Percentiles rank a stretch among this genome's conserved stretches.
These are phyloP conservation scores for Cyprinella venusta DNA, from an alignment of 2,797 vertebrate genomes.

Conservation along the genomic window DNA sequence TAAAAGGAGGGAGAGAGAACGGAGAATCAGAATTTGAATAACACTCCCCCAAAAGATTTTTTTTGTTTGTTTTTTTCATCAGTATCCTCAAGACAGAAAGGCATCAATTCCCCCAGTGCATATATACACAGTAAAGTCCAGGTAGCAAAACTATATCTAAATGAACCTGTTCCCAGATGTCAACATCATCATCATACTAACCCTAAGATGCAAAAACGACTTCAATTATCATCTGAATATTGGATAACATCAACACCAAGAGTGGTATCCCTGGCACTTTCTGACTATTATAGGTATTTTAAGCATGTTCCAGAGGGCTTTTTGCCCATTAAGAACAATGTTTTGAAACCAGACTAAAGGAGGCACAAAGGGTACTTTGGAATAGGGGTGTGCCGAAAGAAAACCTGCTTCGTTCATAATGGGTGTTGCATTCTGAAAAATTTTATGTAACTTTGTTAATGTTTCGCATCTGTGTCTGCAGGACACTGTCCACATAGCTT, in stretches of 20 bases:
- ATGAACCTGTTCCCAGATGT: constrained; percentile 72
- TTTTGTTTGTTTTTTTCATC: constrained; percentile 23
- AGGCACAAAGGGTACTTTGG: constrained; percentile 87
- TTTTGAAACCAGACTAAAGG: constrained; percentile 78
- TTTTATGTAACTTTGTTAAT: not conserved
- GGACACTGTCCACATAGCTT: not conserved
- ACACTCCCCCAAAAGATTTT: constrained; percentile 41
- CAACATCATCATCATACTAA: constrained; percentile 61
- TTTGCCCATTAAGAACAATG: constrained; percentile 73
- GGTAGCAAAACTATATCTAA: constrained; percentile 78
- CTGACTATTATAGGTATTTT: constrained; percentile 65
- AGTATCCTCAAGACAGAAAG: constrained; percentile 51
- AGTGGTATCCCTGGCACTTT: constrained; percentile 72
- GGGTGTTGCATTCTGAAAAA: not conserved
- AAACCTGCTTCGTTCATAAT: constrained; percentile 42
- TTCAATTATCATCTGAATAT: constrained; percentile 72
- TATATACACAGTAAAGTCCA: constrained; percentile 71
- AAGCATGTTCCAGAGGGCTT: constrained; percentile 67
- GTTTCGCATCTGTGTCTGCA: not conserved
- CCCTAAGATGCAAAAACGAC: constrained; percentile 55
- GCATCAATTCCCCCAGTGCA: constrained; percentile 52
- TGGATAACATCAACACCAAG: constrained; percentile 67
- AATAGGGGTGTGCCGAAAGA: constrained; percentile 67
- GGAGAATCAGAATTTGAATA: constrained; percentile 54
- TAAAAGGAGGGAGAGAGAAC: constrained; percentile 61